Base-by-base conservation (phyloP, 2,797 vertebrate species). In the Esox lucius region DNA sequence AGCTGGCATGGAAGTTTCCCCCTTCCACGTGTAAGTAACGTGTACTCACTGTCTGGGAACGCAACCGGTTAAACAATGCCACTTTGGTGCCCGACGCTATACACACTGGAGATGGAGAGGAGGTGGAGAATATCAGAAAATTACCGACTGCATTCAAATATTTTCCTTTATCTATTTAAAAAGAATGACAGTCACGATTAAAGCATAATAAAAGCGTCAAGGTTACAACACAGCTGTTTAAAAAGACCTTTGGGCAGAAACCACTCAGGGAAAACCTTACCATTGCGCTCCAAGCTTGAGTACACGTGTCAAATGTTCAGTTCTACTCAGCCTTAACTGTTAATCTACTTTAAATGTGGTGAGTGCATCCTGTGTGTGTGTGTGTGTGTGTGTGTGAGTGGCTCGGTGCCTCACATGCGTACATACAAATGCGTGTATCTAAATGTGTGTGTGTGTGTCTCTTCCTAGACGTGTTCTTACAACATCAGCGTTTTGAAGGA, bases 61-160 rank as follows among this genome's bases (percentile, higher is more conserved):
- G 95, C 84, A 99, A 94, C 73, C 98, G 95, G 90, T 99, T 99
- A 90, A 99, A 99, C 90, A 99, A 90, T 77, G 98, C 98, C 91
- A 99, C 97, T 90, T 99, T 99, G 74, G 98, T 99, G 85, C 98
- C 98, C 73, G 98, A 99, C 0, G 98, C 97, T 91, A 99, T 99
- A 85, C 98, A 99, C 83, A 99, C 98, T 99, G 89, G 39, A 87
- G 88, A 81, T 79, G n/a, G 26, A 28, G 7, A 35, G 35, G 7
- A 39, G 3, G 39, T 7, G 7, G 35, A 39, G 3, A 39, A 35
- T 35, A 39, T 39, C 39, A 39, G 3, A 39, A 39, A 39, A 39
- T 39, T 3, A 39, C 3, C 39, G 3, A 39, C 3, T 39, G 35
- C 7, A 7, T 3, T 39, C 3, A 3, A 39, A 39, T 39, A 39